Conservation (phyloP, 2,888 invertebrate genomes). For the Seladonia tumulorum region DNA sequence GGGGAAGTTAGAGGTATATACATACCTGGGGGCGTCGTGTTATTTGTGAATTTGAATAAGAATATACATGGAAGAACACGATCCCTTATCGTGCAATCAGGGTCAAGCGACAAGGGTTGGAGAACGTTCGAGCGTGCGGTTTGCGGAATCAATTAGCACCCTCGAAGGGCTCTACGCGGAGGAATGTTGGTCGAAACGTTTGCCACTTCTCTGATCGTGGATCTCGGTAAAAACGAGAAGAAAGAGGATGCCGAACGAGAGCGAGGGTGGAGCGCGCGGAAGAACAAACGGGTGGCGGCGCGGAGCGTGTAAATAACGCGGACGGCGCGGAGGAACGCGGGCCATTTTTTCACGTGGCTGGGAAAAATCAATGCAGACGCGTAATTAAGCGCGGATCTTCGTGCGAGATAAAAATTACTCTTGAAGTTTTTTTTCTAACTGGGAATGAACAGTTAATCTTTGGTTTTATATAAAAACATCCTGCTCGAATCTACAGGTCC, state of each 20-base stretch:
- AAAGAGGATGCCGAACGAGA: not conserved
- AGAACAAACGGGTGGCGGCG: conserved; percentile 14
- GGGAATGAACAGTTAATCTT: not conserved
- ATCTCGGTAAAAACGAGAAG: not conserved
- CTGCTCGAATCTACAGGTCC: no score
- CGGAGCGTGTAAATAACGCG: conserved; percentile 44
- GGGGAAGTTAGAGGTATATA: not conserved
- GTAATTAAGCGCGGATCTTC: not conserved
- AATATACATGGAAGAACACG: not conserved
- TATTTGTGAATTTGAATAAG: not conserved
- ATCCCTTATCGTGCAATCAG: not conserved
- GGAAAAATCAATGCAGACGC: not conserved
- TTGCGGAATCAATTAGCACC: conserved; percentile 53
- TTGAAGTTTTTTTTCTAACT: not conserved
- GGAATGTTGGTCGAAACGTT: conserved; percentile 35
- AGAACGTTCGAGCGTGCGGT: not conserved
- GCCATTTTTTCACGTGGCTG: conserved; percentile 21
- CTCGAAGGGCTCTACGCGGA: conserved; percentile 23
- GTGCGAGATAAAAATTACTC: not conserved
- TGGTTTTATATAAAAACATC: not conserved
- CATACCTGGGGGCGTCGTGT: not conserved
- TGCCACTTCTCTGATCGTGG: not conserved
- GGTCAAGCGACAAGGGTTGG: not conserved
- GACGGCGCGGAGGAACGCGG: conserved; percentile 32
- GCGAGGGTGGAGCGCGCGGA: conserved; percentile 8